Conservation (phyloP, 2,113 vertebrate genomes). For the Pitta sordida region DNA sequence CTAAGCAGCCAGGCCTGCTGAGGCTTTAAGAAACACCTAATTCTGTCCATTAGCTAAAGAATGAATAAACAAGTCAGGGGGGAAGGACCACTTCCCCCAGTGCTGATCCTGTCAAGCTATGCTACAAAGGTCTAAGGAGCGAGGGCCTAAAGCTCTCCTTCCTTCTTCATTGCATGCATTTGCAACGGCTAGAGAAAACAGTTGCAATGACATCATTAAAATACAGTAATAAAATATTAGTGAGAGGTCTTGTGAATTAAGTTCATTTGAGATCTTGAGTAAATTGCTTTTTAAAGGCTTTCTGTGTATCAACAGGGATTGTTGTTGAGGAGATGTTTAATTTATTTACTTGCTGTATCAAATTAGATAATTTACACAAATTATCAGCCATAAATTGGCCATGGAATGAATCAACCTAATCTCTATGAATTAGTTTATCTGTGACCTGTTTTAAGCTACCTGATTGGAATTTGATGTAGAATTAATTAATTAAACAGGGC, state of each 20-base stretch:
- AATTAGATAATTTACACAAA: conserved; percentile 61
- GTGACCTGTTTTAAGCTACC: conserved; percentile 47
- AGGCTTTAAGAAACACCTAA: not conserved
- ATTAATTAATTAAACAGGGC: conserved; percentile 63
- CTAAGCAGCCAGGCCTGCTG: not conserved
- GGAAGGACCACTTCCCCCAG: not conserved
- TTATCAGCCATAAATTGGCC: conserved; percentile 37
- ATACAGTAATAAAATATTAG: not conserved
- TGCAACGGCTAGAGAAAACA: not conserved
- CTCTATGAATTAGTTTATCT: conserved; percentile 46
- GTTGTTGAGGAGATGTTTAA: conserved; percentile 23
- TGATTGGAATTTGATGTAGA: conserved; percentile 25
- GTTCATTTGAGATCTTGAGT: conserved; percentile 7
- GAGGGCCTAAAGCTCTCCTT: not conserved
- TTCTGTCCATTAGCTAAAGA: not conserved
- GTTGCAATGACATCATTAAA: not conserved
- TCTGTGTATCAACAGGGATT: conserved; percentile 8
- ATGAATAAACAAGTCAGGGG: not conserved
- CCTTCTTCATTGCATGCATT: not conserved
- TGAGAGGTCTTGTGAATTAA: not conserved
- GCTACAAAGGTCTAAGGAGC: not conserved
- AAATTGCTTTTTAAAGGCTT: conserved; percentile 41
- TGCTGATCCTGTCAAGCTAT: not conserved
- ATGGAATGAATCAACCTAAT: conserved; percentile 26
- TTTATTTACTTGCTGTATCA: conserved; percentile 55